These are phyloP conservation scores for Penelope pileata DNA, from an alignment of 2,113 vertebrate species.

Conservation along the genomic window DNA sequence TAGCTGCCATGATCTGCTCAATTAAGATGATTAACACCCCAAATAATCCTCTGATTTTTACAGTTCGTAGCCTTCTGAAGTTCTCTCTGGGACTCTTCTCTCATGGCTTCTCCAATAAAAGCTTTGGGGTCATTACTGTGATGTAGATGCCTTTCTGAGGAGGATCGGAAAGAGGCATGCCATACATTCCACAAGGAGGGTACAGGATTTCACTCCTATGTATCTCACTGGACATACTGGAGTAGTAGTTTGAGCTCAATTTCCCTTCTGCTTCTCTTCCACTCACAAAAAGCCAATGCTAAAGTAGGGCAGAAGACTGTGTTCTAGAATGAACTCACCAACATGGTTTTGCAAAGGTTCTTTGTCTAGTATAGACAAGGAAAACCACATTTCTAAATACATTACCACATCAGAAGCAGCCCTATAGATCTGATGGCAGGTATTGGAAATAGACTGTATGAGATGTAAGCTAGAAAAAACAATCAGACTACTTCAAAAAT, in stretches of 20 bases:
- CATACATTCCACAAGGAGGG: neutral
- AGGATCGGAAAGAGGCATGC: neutral
- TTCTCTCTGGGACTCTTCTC: neutral
- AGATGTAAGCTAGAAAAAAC: neutral
- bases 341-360: neutral
- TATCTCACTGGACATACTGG: neutral
- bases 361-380: neutral
- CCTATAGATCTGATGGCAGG: neutral
- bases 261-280: neutral
- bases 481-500: neutral
- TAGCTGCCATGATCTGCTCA: neutral
- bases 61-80: neutral
- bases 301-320: neutral
- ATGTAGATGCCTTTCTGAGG: neutral
- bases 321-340: neutral
- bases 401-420: neutral
- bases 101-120: neutral
- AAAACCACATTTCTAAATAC: neutral
- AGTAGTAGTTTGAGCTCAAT: neutral
- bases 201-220: neutral
- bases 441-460: neutral
- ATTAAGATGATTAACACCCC: neutral
- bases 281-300: neutral
- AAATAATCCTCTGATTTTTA: neutral
- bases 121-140: neutral